Evolutionary conservation across 2,113 vertebrate species (phyloP), one percentile per base, ranked within the genome.

Genomic region (Sarotherodon lohbergeri): DNA sequence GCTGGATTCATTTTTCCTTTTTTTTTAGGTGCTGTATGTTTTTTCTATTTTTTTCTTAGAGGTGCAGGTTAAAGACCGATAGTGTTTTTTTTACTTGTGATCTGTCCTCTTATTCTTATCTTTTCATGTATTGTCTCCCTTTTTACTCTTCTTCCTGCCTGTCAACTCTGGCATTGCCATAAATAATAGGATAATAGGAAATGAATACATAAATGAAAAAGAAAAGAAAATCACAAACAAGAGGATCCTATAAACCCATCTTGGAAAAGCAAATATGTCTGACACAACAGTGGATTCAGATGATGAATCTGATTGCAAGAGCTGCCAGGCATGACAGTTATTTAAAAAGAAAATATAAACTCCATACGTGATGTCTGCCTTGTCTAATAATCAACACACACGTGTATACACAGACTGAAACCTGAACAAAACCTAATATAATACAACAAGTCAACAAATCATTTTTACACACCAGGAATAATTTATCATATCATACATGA

Each of bases 291-390:
- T 39, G 61, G 12, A 66, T 66, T 66, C 32, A 66, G 10, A 66
- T 66, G 32, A 66, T 66, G 32, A 66, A 12, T 66, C 61, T 66
- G 61, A 63, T 19, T 63, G 29, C 59, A 63, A 63, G 59, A 63
- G 59, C 29, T 63, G 59, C 32, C 32, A 36, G 61, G 36, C 61
- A 36, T 66, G 61, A 39, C 32, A 5, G 61, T 63, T 63, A 63
- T 63, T n/a, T 63, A 36, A 66, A 66, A 66, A 66, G 32, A 66
- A 66, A 66, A 36, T n/a, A 66, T 36, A 66, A 36, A n/a, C 17
- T n/a, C 6, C 10, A 66, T 36, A 4, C 0, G 0, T 2, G 61
- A 66, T 19, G 61, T 12, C 59, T 63, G 32, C 32, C 32, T 63
- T 63, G 59, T 36, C 61, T 36, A n/a, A 66, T 66, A 36, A 36